Evolutionary conservation across 1,140 invertebrate species (phyloP), one percentile per base, ranked within the genome.

Genomic region (Rhyzopertha dominica): DNA sequence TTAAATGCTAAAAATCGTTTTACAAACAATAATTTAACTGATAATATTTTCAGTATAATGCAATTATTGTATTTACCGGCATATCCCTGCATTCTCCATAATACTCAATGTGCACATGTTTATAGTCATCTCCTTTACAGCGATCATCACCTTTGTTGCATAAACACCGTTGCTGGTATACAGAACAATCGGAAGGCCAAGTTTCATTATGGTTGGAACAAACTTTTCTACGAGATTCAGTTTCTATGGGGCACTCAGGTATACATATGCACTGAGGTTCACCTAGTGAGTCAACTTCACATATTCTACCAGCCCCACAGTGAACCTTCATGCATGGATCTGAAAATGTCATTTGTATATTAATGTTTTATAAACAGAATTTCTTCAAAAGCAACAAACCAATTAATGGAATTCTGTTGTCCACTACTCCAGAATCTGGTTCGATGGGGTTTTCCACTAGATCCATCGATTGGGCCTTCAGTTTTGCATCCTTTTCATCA

Each of bases 201-300:
- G 93, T 96, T 68, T 94, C 85, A 62, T 96, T 96, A 70, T 85
- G 81, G 69, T 93, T 95, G 29, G 87, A 90, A 73, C 93, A 96
- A 19, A 95, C 91, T 68, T 83, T 84, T 54, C 89, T 77, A 22
- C 89, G 75, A 0, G 77, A 73, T 62, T 94, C 89, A 3, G 70
- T 72, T 70, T 93, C 88, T 46, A 77, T 70, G 16, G 86, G 87
- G 57, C 92, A 96, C 12, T 77, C 74, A 38, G 81, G 79, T 52
- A 95, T 83, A 70, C 93, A 96, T 46, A 85, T 79, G 67, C 93
- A 96, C 52, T 82, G 75, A 5, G 90, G 84, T 43, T 82, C 80
- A 5, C 81, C 82, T 38, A 82, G 74, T 34, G 80, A 75, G 48
- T 77, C 77, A 49, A 92, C 73, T 62, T 88, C 78, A 60, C 92